phyloP scores from a whole-genome alignment of 2,113 vertebrate species.

The Sturnus vulgaris region DNA sequence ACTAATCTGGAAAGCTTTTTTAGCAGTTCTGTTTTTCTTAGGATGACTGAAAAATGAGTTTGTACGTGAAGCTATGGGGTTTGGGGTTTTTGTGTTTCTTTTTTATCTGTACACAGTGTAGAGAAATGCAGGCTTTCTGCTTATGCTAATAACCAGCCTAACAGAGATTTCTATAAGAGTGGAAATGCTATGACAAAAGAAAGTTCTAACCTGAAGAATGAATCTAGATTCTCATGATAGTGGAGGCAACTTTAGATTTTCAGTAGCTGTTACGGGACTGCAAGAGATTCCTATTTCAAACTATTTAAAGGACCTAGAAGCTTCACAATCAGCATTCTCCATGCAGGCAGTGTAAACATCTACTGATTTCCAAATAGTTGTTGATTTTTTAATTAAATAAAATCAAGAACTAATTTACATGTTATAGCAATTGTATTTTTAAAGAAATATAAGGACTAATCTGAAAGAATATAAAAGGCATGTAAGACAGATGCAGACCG shows the following conservation, averaged over 20 bases:
- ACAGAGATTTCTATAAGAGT: not conserved
- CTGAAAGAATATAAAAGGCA: not conserved
- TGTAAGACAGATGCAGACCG: not conserved
- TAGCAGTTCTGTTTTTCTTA: not conserved
- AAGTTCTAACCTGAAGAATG: not conserved
- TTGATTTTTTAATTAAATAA: not conserved
- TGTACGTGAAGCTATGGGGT: not conserved
- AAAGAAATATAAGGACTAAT: not conserved
- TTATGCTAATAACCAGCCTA: fast-evolving
- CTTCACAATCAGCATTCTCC: not conserved
- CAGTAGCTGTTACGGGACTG: not conserved
- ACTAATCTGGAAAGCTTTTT: not conserved
- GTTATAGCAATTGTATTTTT: not conserved
- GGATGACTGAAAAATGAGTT: not conserved
- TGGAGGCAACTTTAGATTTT: not conserved
- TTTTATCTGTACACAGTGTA: not conserved
- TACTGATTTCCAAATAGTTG: not conserved
- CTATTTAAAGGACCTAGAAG: not conserved
- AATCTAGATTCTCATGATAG: not conserved
- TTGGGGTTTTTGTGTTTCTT: not conserved
- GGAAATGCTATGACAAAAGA: not conserved
- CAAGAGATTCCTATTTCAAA: not conserved
- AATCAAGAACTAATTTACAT: not conserved
- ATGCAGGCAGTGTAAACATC: not conserved
- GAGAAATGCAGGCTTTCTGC: not conserved